phyloP scores from a whole-genome alignment of 2,797 vertebrate genomes.

The Ceyx erithaca region DNA sequence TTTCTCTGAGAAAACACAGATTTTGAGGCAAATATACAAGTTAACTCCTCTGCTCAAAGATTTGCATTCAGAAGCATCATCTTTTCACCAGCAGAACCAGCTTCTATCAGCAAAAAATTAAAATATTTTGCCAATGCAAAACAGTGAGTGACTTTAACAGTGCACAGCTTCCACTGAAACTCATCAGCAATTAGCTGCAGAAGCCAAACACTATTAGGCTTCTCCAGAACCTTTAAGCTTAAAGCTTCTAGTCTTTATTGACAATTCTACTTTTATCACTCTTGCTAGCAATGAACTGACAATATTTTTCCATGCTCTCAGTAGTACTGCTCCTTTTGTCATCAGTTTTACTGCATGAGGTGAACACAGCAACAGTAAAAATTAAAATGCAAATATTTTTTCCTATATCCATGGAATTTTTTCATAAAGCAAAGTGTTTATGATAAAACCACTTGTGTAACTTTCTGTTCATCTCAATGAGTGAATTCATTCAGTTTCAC shows the following conservation, averaged over 20 bases:
- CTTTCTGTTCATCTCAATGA: neutral
- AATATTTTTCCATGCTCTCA: neutral
- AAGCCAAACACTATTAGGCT: neutral
- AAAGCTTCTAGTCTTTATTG: neutral
- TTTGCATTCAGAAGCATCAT: slow-evolving; percentile 11
- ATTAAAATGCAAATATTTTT: neutral
- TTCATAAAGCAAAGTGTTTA: neutral
- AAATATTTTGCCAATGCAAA: neutral
- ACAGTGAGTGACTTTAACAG: neutral
- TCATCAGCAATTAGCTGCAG: neutral
- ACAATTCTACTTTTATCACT: neutral
- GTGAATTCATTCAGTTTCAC: neutral
- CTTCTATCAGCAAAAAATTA: neutral
- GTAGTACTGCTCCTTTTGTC: neutral
- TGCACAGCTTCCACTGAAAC: neutral
- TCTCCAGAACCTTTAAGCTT: neutral
- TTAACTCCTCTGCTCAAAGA: neutral
- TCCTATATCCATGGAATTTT: neutral
- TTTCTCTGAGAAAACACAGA: slow-evolving; percentile 26
- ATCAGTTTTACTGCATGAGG: neutral
- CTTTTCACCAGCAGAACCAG: neutral
- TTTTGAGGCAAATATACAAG: neutral
- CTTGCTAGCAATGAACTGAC: neutral
- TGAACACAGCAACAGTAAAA: neutral
- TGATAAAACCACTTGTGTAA: neutral